Evolutionary conservation across 2,113 vertebrate species (phyloP), one percentile per base, ranked within the genome.

Genomic region (Suricata suricatta): DNA sequence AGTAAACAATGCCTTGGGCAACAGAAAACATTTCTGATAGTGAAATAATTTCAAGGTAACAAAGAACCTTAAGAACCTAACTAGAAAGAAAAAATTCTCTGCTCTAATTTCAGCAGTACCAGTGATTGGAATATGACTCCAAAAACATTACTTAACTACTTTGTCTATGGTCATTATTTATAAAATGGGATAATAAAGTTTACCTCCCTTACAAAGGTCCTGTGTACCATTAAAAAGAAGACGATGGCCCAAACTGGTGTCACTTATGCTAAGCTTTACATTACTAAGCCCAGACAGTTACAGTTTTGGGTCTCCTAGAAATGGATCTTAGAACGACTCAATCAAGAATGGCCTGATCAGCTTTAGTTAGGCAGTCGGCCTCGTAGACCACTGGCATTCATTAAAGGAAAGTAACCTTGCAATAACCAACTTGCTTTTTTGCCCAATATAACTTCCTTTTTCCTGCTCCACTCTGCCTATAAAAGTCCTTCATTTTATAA

Each of bases 161-260:
- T 21, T 84, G 57, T 81, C 87, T 83, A 33, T 85, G 71, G 50
- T 41, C 68, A 85, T 93, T 27, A 94, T 93, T 95, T 98, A 35
- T 94, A 95, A 98, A 97, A 88, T 14, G 68, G 27, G 29, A 27
- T 88, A 92, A 69, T 31, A 47, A 82, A 82, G 66, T 35, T 95
- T 88, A 66, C 16, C 2, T 0, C 93, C 66, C 35, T 97, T 60
- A 3, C 29, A 74, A 80, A 89, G 77, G 5, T 10, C 54, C 57
- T 86, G 27, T 35, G 17, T 88, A 44, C 57, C 90, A 2, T 90
- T 57, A 68, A 57, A 74, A 90, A 66, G 27, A 84, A 76, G 29
- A 84, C 21, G 77, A 90, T 29, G 44, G 29, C 57, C 68, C n/a
- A 7, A 74, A 74, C n/a, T 44, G 47, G 63, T 90, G 44, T 76